phyloP scores from a whole-genome alignment of 2,888 invertebrate genomes.

The Barypeithes pellucidus region DNA sequence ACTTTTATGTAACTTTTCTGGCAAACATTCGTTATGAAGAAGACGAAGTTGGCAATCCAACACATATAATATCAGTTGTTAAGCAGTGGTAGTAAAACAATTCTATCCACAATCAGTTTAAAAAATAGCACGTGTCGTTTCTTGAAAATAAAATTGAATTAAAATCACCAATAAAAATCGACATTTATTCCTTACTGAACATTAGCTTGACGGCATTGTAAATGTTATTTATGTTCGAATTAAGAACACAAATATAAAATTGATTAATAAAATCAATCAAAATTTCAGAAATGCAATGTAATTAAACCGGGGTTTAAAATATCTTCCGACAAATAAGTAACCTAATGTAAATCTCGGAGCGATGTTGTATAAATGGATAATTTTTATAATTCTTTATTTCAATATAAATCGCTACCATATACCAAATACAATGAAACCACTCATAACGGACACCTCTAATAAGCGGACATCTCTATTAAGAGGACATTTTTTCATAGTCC shows the following conservation, averaged over 20 bases:
- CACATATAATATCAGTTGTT: too few species aligned
- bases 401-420: too few species aligned
- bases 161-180: background rate
- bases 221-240: background rate
- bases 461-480: too few species aligned
- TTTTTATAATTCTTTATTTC: too few species aligned
- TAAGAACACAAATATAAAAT: background rate
- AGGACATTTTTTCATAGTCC: too few species aligned
- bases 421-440: too few species aligned
- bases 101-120: background rate
- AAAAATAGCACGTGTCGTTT: background rate
- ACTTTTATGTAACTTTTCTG: too few species aligned
- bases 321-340: background rate
- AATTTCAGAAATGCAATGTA: background rate
- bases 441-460: too few species aligned
- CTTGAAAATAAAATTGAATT: background rate
- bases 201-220: constrained; percentile 1
- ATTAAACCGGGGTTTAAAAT: background rate
- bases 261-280: background rate
- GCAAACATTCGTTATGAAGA: too few species aligned
- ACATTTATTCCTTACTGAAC: background rate
- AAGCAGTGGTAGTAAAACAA: too few species aligned
- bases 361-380: too few species aligned
- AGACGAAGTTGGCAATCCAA: too few species aligned
- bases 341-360: background rate